Evolutionary conservation across 2,888 invertebrate genomes (phyloP), one percentile per base, ranked within the genome.

Genomic region (Dryococelus australis): DNA sequence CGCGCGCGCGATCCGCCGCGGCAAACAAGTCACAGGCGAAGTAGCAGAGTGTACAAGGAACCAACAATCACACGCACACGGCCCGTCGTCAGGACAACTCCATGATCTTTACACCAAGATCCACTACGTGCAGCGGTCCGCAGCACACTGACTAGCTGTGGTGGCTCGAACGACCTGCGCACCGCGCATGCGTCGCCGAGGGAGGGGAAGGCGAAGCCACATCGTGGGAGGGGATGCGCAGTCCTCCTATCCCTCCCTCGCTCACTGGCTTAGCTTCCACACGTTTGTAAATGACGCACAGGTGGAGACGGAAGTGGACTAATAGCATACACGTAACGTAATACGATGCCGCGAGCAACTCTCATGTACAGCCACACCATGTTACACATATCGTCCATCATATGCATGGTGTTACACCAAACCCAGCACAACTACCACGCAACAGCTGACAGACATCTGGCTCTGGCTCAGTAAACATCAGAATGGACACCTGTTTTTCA

Each of bases 51-150:
- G 20, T n/a, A 20, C n/a, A 9, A n/a, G n/a, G n/a, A n/a, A n/a
- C n/a, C n/a, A n/a, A n/a, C n/a, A n/a, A n/a, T n/a, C n/a, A n/a
- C n/a, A n/a, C n/a, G n/a, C n/a, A n/a, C n/a, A 43, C 85, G 53
- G 85, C 51, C 12, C 47, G 85, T 16, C 85, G 47, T 47, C 83
- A 83, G 43, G 47, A 43, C 10, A 13, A 84, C 84, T 43, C 84
- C 65, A 65, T 65, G 10, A 20, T 16, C 24, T 16, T 16, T 13
- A 65, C 13, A 16, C 65, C 10, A 6, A 8, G 65, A 9, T 20
- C 65, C 10, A 16, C 8, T 5, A 8, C 6, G 10, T 65, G 20
- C 13, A 16, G 65, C 65, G 65, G 65, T 24, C 16, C 65, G 20
- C 16, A 16, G 65, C 65, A 65, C 65, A 65, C 65, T 65, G 65